These are phyloP conservation scores for Ectemnius cavifrons DNA, from an alignment of 2,888 invertebrate species.

Conservation along the genomic window DNA sequence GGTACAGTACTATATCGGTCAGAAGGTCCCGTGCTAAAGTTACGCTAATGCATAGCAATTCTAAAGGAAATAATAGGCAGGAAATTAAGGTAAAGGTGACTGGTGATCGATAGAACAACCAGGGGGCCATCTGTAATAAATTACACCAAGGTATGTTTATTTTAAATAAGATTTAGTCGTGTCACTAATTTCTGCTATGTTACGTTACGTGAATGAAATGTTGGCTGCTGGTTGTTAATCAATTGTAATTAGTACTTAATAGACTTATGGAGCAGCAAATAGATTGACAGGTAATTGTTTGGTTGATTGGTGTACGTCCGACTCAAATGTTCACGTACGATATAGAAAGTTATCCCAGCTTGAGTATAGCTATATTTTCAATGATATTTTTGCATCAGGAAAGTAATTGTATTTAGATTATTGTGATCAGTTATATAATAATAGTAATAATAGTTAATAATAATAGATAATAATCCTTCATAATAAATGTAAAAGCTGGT, in stretches of 20 bases:
- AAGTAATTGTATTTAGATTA: slow-evolving; percentile 62
- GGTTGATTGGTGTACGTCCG: slow-evolving; percentile 50
- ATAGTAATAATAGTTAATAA: slow-evolving; percentile 52
- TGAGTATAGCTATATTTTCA: slow-evolving; percentile 38
- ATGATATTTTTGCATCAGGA: slow-evolving; percentile 52
- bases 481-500: slow-evolving; percentile 76
- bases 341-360: slow-evolving; percentile 29
- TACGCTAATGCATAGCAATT: slow-evolving; percentile 29
- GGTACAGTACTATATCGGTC: slow-evolving; percentile 58
- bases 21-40: slow-evolving; percentile 60
- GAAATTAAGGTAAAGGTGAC: slow-evolving; percentile 49
- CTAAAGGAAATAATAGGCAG: slow-evolving; percentile 39
- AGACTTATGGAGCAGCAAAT: slow-evolving; percentile 62
- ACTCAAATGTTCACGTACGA: slow-evolving; percentile 38
- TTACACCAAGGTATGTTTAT: slow-evolving; percentile 73
- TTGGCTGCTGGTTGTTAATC: slow-evolving; percentile 73
- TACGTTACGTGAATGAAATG: slow-evolving; percentile 70
- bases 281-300: slow-evolving; percentile 59
- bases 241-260: slow-evolving; percentile 60
- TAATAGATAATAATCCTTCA: slow-evolving; percentile 64
- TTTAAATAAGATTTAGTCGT: slow-evolving; percentile 72
- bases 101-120: slow-evolving; percentile 68
- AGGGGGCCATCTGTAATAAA: slow-evolving; percentile 72
- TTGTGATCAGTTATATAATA: slow-evolving; percentile 60
- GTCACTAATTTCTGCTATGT: slow-evolving; percentile 69